phyloP scores from a whole-genome alignment of 2,113 vertebrate genomes.

The Carettochelys insculpta region DNA sequence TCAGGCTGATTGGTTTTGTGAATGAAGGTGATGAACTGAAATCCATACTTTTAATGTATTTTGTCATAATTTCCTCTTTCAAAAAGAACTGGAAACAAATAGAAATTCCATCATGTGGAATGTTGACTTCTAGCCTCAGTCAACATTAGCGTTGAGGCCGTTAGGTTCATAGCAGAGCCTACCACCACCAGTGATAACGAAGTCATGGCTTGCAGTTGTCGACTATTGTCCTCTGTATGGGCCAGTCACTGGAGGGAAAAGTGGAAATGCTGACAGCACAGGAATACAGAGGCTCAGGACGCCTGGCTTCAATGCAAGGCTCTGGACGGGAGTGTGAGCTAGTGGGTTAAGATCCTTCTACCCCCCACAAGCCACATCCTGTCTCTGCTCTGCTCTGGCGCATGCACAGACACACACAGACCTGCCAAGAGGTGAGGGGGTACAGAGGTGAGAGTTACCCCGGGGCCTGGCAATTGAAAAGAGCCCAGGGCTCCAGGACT shows the following conservation, averaged over 20 bases:
- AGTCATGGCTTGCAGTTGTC: not conserved
- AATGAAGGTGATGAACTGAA: slow-evolving; percentile 26
- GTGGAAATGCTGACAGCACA: not conserved
- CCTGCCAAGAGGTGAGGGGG: too few species aligned
- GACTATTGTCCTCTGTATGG: fast-evolving
- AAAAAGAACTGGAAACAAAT: not conserved
- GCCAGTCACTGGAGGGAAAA: fast-evolving
- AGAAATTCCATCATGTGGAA: not conserved
- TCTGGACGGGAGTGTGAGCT: fast-evolving
- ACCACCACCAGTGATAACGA: not conserved
- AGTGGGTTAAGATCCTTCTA: fast-evolving
- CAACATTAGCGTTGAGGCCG: not conserved
- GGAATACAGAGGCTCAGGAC: not conserved
- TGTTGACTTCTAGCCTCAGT: too few species aligned
- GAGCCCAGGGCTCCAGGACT: too few species aligned
- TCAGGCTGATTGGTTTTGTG: slow-evolving; percentile 22
- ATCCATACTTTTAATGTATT: not conserved
- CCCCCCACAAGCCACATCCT: too few species aligned
- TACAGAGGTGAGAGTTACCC: too few species aligned
- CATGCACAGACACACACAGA: not conserved
- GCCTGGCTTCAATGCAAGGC: not conserved
- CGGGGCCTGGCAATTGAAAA: too few species aligned
- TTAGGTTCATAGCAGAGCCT: not conserved
- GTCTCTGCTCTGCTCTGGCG: not conserved
- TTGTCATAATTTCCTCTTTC: not conserved